Conservation (phyloP, 2,113 vertebrate genomes). For the Numida meleagris region DNA sequence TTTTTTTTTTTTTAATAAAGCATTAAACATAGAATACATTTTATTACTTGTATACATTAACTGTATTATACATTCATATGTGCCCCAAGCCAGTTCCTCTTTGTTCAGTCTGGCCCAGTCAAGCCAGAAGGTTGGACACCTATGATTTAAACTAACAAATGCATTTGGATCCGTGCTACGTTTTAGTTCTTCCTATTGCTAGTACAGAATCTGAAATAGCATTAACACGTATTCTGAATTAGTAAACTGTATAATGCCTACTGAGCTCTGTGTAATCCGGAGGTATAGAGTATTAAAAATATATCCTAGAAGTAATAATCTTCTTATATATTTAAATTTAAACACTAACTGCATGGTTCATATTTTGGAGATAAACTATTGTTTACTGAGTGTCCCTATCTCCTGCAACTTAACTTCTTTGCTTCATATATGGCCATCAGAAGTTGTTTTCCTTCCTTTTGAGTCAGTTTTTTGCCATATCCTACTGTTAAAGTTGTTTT, state of each 20-base stretch:
- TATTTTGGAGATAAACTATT: not conserved
- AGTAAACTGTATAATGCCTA: not conserved
- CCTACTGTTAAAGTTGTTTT: not conserved
- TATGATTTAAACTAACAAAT: not conserved
- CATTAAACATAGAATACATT: too few relatives aligned
- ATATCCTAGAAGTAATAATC: not conserved
- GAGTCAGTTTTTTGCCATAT: not conserved
- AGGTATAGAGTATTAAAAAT: not conserved
- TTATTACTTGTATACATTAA: too few relatives aligned
- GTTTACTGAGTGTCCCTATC: not conserved
- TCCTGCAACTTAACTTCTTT: not conserved
- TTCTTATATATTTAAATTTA: not conserved
- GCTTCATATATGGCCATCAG: not conserved
- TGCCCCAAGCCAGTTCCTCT: too few relatives aligned
- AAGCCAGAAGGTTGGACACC: too few relatives aligned
- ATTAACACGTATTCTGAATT: not conserved
- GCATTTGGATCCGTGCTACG: not conserved
- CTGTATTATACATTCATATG: too few relatives aligned
- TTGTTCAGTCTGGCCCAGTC: too few relatives aligned
- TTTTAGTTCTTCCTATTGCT: not conserved
- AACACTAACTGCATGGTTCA: not conserved
- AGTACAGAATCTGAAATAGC: not conserved
- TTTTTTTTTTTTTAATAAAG: too few relatives aligned
- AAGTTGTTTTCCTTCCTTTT: not conserved
- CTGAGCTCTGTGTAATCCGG: not conserved